Evolutionary conservation across 1,140 invertebrate species (phyloP).

Genomic region (Trinorchestia longiramus): DNA sequence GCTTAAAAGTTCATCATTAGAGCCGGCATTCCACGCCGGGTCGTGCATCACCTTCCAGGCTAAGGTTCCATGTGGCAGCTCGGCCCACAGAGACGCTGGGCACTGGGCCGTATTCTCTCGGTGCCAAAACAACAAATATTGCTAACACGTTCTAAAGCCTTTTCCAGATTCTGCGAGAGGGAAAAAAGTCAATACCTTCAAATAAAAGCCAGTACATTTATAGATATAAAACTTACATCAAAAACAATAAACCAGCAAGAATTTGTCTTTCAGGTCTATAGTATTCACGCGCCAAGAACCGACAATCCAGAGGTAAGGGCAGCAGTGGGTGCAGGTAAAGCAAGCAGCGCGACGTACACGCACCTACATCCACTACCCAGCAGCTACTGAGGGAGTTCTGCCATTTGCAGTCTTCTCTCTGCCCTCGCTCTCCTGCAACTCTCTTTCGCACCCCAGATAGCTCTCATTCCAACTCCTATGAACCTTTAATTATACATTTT

Average conservation of each 20-base stretch:
- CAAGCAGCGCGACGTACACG: background rate
- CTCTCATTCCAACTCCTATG: background rate
- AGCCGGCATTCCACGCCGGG: background rate
- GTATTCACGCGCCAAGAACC: background rate
- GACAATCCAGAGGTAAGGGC: constrained; percentile 5
- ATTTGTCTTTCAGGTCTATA: background rate
- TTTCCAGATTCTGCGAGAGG: background rate
- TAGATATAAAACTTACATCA: background rate
- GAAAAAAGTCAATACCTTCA: background rate
- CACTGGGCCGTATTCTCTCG: background rate
- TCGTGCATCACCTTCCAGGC: too few species aligned
- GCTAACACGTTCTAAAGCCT: background rate
- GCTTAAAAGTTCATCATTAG: background rate
- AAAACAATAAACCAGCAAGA: background rate
- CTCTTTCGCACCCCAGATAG: background rate
- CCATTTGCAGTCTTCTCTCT: background rate
- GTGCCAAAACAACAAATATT: background rate
- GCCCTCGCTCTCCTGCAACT: background rate
- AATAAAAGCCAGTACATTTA: background rate
- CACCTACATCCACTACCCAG: background rate
- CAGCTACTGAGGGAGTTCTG: background rate
- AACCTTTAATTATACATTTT: background rate
- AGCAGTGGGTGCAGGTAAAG: background rate
- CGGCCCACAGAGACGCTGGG: background rate
- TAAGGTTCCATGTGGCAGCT: background rate